Evolutionary conservation across 53 echinoderm and acorn worm genomes (phyloP), one percentile per base, ranked within the genome.

Genomic region (Stichopus horrens): DNA sequence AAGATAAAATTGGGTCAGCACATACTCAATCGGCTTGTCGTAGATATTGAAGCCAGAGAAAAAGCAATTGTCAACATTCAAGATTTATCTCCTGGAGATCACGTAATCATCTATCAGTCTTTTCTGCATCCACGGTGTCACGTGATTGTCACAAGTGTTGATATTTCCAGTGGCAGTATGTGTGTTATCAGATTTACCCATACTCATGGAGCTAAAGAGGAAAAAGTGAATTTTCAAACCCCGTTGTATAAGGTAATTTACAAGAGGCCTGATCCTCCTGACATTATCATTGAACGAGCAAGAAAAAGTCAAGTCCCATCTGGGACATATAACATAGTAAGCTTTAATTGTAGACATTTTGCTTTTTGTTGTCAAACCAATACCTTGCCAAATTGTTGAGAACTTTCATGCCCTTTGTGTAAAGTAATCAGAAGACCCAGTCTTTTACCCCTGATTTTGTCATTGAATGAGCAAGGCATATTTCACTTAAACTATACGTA

Each of bases 71-170:
- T 5, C 11, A 76, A 51, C 21, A 54, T 76, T 53, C 52, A 13
- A 51, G 52, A 76, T 8, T 13, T 76, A 51, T 63, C 14, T 63
- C 63, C 63, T 9, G 63, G 63, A 5, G 92, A 92, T 71, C 92
- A 92, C 4, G 65, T 92, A 9, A 58, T 92, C 37, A 59, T 81
- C 37, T 80, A 86, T 57, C 86, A 86, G 0, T 85, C 74, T 71
- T 11, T 77, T 4, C 18, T 86, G 7, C 92, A 92, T 81, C 92
- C 92, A 4, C 66, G 92, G 7, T 89, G 89, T 86, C 92, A 92
- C 83, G 86, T 79, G 9, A 92, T 92, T 14, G 86, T 89, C 14
- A 77, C 88, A 5, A 52, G 65, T 5, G 55, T 67, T 10, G 51
- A 73, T 54, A 55, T 10, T 5, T 53, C 9, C 71, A 23, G 86